A percentile compares a stretch with the other conserved stretches of the same genome.
These are phyloP conservation scores for Falcaria lacertinaria DNA, from an alignment of 2,888 invertebrate genomes.

Conservation along the genomic window DNA sequence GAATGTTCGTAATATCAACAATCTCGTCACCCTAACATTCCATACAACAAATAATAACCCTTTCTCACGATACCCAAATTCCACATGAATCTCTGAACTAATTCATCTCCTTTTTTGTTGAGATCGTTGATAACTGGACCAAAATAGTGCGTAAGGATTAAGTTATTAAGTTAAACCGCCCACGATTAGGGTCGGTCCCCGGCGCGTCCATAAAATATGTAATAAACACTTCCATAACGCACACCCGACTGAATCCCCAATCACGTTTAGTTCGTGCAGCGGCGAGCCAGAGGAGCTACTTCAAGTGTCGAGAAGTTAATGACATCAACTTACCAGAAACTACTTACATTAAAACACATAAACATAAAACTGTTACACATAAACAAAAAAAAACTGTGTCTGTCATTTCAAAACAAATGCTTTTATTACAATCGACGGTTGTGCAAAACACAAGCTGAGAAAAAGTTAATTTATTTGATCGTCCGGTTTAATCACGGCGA, in stretches of 20 bases:
- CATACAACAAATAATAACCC: not conserved
- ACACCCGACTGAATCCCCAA: constrained; percentile 5
- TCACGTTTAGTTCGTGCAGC: not conserved
- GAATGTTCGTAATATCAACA: not conserved
- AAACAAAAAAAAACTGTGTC: too few relatives aligned
- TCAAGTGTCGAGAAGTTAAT: too few relatives aligned
- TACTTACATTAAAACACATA: too few relatives aligned
- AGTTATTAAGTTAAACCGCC: constrained; percentile 18
- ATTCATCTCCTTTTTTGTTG: not conserved
- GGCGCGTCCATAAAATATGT: constrained; percentile 15
- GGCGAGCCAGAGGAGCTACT: not conserved
- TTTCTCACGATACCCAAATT: not conserved
- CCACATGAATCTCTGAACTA: not conserved
- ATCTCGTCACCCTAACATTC: not conserved
- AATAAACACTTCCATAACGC: constrained; percentile 18
- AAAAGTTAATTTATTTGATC: too few relatives aligned
- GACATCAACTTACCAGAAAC: too few relatives aligned
- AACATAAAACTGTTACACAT: too few relatives aligned
- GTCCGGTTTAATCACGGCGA: too few relatives aligned
- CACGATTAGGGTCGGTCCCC: constrained; percentile 16
- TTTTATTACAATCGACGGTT: too few relatives aligned
- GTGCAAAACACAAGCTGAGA: too few relatives aligned
- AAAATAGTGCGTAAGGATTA: constrained; percentile 5
- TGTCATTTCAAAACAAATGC: too few relatives aligned
- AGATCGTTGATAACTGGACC: not conserved